Evolutionary conservation across 2,113 vertebrate genomes (phyloP).

Genomic region (Brevimyrus niger): DNA sequence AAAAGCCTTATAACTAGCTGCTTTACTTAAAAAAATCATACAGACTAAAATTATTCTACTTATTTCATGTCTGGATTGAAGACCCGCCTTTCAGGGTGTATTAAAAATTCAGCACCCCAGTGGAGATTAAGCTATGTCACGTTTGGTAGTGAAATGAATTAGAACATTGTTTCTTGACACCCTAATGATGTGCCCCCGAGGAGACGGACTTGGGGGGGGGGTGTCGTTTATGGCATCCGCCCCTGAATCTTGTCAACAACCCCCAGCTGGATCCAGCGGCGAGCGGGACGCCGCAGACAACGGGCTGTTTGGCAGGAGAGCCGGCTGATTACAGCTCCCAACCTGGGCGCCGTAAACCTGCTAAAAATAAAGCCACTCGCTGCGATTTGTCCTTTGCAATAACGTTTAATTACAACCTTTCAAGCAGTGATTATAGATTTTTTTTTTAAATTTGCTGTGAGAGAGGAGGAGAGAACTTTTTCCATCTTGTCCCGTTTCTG

Average conservation of each 20-base stretch:
- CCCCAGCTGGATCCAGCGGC: not conserved
- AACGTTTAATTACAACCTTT: conserved; percentile 13
- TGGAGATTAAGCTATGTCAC: not conserved
- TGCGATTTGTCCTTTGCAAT: conserved; percentile 6
- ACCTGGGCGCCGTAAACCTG: not conserved
- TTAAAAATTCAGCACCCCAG: not conserved
- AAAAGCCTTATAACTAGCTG: not conserved
- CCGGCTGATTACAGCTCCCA: conserved; percentile 7
- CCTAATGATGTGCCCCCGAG: not conserved
- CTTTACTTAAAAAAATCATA: not conserved
- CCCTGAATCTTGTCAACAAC: not conserved
- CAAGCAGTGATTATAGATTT: not conserved
- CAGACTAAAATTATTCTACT: not conserved
- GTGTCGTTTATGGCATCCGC: not conserved
- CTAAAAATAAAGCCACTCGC: conserved; percentile 6
- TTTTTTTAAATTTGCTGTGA: not conserved
- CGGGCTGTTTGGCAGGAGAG: not conserved
- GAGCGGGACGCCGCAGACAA: not conserved
- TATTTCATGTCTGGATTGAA: not conserved
- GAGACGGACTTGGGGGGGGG: not conserved
- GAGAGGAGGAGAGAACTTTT: not conserved
- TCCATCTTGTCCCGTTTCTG: not conserved
- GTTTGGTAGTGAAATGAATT: not conserved
- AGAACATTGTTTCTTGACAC: not conserved
- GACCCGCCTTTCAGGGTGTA: not conserved